A percentile compares a stretch with the other conserved stretches of the same genome.
Evolutionary conservation across 2,888 invertebrate species (phyloP).

Genomic region (Rapana venosa): DNA sequence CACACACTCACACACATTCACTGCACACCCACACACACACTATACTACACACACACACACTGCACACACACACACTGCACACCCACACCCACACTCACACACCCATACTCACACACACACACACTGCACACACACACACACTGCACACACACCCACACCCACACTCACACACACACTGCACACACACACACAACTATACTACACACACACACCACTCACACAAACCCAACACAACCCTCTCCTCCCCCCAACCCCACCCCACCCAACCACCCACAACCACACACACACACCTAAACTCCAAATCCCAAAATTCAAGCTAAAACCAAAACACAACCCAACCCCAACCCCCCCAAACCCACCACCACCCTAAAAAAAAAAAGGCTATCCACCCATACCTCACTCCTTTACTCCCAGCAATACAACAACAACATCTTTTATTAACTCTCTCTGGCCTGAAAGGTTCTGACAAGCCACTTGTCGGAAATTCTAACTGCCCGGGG

Average conservation of each 20-base stretch:
- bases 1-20: too few relatives aligned
- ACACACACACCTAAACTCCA: not conserved
- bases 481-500: too few relatives aligned
- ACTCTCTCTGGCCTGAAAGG: too few relatives aligned
- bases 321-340: too few relatives aligned
- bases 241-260: not conserved
- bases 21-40: constrained; percentile 7
- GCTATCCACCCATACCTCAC: not conserved
- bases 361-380: too few relatives aligned
- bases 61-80: too few relatives aligned
- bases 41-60: too few relatives aligned
- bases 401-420: not conserved
- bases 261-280: too few relatives aligned
- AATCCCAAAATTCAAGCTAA: not conserved
- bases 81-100: too few relatives aligned
- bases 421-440: too few relatives aligned
- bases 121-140: not conserved
- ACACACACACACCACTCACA: not conserved
- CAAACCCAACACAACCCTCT: not conserved
- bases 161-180: constrained; percentile 13
- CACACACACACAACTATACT: not conserved
- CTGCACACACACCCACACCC: not conserved
- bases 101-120: not conserved
- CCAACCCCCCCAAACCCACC: too few relatives aligned
- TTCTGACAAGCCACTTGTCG: not conserved